Percentiles rank a stretch among this genome's conserved stretches.
These are phyloP conservation scores for Ommatoiulus sabulosus DNA, from an alignment of 2,888 invertebrate species.

Conservation along the genomic window DNA sequence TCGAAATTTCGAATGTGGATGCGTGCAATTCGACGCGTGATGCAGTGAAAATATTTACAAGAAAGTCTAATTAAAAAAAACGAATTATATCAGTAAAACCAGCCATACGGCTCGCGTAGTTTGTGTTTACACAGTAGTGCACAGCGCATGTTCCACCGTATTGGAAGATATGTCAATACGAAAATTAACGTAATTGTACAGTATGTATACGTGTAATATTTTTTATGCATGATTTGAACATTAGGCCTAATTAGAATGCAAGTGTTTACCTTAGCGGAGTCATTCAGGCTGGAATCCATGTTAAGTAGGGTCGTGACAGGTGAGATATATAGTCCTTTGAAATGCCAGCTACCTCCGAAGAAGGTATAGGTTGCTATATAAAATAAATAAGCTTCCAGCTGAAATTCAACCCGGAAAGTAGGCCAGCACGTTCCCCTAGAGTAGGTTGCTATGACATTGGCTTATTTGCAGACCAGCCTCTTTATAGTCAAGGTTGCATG, in stretches of 20 bases:
- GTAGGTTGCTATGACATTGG: slow-evolving; percentile 25
- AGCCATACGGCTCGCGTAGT: too few relatives aligned
- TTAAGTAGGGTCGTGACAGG: background rate
- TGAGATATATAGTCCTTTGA: background rate
- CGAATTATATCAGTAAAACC: too few relatives aligned
- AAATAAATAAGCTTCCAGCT: background rate
- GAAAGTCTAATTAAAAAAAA: background rate
- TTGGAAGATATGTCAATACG: too few relatives aligned
- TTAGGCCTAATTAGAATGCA: background rate
- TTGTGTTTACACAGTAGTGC: too few relatives aligned
- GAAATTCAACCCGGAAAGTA: slow-evolving; percentile 18
- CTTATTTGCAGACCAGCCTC: slow-evolving; percentile 26
- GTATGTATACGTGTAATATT: background rate
- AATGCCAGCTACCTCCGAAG: background rate
- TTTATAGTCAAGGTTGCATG: background rate
- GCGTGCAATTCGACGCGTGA: too few relatives aligned
- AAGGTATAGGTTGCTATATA: slow-evolving; percentile 2
- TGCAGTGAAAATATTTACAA: background rate
- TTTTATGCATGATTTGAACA: background rate
- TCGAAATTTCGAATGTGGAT: background rate
- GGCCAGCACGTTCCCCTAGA: background rate
- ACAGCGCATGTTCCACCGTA: too few relatives aligned
- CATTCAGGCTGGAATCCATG: background rate
- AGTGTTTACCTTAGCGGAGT: background rate
- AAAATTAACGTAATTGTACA: too few relatives aligned